Evolutionary conservation across 2,113 vertebrate genomes (phyloP).

Genomic region (Microcebus tavaratra): DNA sequence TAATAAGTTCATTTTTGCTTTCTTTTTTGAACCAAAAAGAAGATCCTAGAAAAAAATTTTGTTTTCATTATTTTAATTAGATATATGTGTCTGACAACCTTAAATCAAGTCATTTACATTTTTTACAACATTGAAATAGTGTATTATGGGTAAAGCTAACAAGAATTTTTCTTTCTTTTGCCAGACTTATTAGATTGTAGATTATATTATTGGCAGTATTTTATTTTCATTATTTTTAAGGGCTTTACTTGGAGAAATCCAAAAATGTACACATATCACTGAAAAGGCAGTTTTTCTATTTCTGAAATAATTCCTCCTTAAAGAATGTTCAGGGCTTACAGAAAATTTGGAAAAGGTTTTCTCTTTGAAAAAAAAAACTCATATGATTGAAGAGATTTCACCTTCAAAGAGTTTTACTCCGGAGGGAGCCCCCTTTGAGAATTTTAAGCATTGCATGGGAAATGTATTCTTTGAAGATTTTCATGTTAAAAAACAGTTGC

Average conservation of each 20-base stretch:
- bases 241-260: background rate
- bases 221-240: slow-evolving; percentile 47
- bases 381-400: slow-evolving; percentile 78
- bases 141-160: too few species aligned
- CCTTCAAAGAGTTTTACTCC: slow-evolving; percentile 82
- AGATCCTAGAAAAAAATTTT: background rate
- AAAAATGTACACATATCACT: background rate
- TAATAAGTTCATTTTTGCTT: background rate
- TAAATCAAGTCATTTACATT: background rate
- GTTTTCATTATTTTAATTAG: slow-evolving; percentile 13
- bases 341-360: slow-evolving; percentile 74
- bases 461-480: slow-evolving; percentile 82
- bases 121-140: slow-evolving; percentile 17
- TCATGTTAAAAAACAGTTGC: slow-evolving; percentile 76
- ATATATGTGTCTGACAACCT: background rate
- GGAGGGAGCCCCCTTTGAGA: slow-evolving; percentile 81
- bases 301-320: slow-evolving; percentile 61
- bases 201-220: background rate
- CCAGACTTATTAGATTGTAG: background rate
- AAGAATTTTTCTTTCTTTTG: background rate
- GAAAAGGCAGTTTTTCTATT: slow-evolving; percentile 26
- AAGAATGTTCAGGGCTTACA: slow-evolving; percentile 56
- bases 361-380: slow-evolving; percentile 80
- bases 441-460: slow-evolving; percentile 77
- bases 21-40: background rate